Conservation (phyloP, 2,888 invertebrate genomes). For the Brachylomia viminalis region DNA sequence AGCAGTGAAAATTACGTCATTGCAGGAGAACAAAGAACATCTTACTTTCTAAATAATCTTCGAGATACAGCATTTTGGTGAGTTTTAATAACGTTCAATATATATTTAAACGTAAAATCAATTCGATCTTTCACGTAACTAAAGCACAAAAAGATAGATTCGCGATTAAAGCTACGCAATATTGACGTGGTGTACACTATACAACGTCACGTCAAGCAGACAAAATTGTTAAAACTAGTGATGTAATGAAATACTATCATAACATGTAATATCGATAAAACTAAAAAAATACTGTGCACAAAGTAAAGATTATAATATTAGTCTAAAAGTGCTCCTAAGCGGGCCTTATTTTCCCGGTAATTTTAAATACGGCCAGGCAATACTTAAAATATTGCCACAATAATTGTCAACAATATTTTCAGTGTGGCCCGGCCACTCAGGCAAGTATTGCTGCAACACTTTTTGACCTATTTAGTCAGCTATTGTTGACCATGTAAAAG, state of each 20-base stretch:
- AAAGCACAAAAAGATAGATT: constrained; percentile 49
- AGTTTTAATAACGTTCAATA: constrained; percentile 71
- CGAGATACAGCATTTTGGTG: constrained; percentile 97
- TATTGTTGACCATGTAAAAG: background rate
- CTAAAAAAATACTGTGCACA: background rate
- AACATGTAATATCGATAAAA: constrained; percentile 37
- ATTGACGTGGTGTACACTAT: constrained; percentile 76
- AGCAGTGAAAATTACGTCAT: constrained; percentile 73
- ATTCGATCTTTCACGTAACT: constrained; percentile 44
- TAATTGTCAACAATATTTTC: background rate
- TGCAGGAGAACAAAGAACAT: constrained; percentile 78
- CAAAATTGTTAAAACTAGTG: constrained; percentile 57
- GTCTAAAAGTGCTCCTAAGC: background rate
- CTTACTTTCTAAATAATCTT: constrained; percentile 99
- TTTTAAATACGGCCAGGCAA: background rate
- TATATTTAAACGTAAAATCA: constrained; percentile 42
- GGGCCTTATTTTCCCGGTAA: background rate
- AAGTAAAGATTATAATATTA: background rate
- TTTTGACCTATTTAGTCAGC: background rate
- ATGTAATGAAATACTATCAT: constrained; percentile 13
- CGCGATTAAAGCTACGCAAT: constrained; percentile 50
- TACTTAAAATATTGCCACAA: background rate
- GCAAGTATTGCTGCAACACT: background rate
- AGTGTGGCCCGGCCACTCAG: background rate
- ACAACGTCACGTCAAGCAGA: constrained; percentile 69